Evolutionary conservation across 2,888 invertebrate species (phyloP), one percentile per base, ranked within the genome.

Genomic region (Nemurella pictetii): DNA sequence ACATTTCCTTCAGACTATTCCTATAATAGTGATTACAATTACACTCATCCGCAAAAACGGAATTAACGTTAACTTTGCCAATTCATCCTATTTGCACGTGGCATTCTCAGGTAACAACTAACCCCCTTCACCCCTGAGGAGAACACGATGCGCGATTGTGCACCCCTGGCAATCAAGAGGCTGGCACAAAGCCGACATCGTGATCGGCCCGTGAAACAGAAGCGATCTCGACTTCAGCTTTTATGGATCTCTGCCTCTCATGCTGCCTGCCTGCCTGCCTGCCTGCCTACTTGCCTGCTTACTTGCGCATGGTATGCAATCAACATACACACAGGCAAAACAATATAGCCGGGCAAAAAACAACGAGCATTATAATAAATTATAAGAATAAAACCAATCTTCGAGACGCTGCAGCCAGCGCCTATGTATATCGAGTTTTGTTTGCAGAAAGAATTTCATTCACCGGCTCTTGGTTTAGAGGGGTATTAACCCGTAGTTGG

Each of bases 301-400:
- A 32, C 32, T 9, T 32, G 9, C 32, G 4, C 9, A 32, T n/a
- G 7, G 25, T 77, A 30, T 78, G 78, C 30, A 78, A 78, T 78
- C 78, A 78, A 30, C 29, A n/a, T 29, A 78, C 30, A 74, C 9
- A 25, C 25, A n/a, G 75, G 28, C 75, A 75, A 26, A 25, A 29
- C 80, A 28, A 80, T 25, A 29, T 28, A 78, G n/a, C 5, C 25
- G 78, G 0, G 5, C 78, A 82, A 82, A 82, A 82, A 55, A 72
- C 72, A 36, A n/a, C 82, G 28, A 55, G 30, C 75, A 75, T 75
- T 75, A 75, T 75, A 75, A 73, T 7, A 25, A 29, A 82, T 55
- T 26, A 55, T 28, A 82, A 82, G 27, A 82, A 15, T 82, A 82
- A 55, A 82, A 72, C 82, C 82, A 82, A 82, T 82, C 82, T 72